Conservation (phyloP, 2,888 invertebrate genomes). For the Thera obeliscata region DNA sequence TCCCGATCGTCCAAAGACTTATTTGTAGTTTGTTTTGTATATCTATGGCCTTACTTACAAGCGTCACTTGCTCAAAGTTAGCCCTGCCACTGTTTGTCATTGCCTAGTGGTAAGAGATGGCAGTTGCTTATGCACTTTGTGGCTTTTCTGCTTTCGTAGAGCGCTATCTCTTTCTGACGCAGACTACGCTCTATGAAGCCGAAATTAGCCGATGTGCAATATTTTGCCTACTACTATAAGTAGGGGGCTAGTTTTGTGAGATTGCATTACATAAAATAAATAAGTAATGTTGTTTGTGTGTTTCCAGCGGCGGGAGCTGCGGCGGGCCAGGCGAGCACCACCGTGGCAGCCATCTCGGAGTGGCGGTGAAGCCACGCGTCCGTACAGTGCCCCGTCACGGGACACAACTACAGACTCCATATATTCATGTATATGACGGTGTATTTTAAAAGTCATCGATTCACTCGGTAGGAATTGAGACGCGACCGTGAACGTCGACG, state of each 20-base stretch:
- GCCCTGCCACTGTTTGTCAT: no score
- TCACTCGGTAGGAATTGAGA: constrained; percentile 51
- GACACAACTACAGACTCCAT: constrained; percentile 49
- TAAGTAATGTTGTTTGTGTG: background rate
- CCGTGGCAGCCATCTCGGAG: constrained; percentile 83
- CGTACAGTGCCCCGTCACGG: constrained; percentile 30
- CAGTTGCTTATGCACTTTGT: no score
- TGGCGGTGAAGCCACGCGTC: constrained; percentile 79
- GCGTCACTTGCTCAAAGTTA: no score
- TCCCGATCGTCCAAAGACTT: no score
- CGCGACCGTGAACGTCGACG: constrained; percentile 45
- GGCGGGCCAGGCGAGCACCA: constrained; percentile 85
- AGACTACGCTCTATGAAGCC: no score
- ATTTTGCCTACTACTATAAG: no score
- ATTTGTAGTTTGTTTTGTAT: no score
- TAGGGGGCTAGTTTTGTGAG: background rate
- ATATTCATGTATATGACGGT: constrained; percentile 51
- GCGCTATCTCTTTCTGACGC: no score
- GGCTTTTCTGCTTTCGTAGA: no score
- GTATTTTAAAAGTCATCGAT: constrained; percentile 45
- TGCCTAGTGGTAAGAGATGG: no score
- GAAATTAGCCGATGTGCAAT: no score
- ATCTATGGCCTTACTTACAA: no score
- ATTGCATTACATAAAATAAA: background rate
- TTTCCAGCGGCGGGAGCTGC: constrained; percentile 62